Percentiles rank a stretch among this genome's conserved stretches.
These are phyloP conservation scores for Trachymyrmex septentrionalis DNA, from an alignment of 1,140 invertebrate genomes.

Conservation along the genomic window DNA sequence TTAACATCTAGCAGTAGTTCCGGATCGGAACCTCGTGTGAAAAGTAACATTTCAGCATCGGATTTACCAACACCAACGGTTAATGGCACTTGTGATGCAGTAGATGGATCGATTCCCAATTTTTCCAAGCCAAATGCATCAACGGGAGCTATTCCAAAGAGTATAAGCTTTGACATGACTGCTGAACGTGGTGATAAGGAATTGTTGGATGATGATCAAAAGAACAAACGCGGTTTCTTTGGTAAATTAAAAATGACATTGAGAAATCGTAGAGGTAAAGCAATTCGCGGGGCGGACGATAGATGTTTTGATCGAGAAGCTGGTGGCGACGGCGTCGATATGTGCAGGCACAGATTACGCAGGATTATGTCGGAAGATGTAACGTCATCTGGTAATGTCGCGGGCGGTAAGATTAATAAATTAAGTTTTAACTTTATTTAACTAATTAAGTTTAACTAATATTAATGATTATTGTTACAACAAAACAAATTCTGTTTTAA, in stretches of 20 bases:
- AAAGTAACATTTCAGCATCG: constrained; percentile 71
- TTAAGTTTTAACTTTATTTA: too few relatives aligned
- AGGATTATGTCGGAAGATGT: constrained; percentile 86
- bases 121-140: constrained; percentile 88
- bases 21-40: constrained; percentile 80
- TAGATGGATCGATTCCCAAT: constrained; percentile 67
- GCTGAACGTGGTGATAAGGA: constrained; percentile 93
- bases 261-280: constrained; percentile 88
- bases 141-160: constrained; percentile 95
- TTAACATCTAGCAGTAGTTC: constrained; percentile 87
- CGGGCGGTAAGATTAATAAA: constrained; percentile 75
- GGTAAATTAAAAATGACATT: constrained; percentile 90
- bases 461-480: not conserved
- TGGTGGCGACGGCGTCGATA: constrained; percentile 80
- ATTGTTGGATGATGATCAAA: constrained; percentile 88
- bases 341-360: constrained; percentile 84
- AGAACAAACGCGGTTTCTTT: constrained; percentile 89
- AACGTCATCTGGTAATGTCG: constrained; percentile 77
- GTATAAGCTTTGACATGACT: constrained; percentile 96
- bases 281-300: constrained; percentile 86
- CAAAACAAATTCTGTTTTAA: not conserved
- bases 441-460: not conserved
- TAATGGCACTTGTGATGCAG: constrained; percentile 76
- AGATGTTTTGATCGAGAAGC: constrained; percentile 85
- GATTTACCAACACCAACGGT: constrained; percentile 68